phyloP scores from a whole-genome alignment of 37 sponge, comb jelly and placozoan genomes.

The Petrosia ficiformis region DNA sequence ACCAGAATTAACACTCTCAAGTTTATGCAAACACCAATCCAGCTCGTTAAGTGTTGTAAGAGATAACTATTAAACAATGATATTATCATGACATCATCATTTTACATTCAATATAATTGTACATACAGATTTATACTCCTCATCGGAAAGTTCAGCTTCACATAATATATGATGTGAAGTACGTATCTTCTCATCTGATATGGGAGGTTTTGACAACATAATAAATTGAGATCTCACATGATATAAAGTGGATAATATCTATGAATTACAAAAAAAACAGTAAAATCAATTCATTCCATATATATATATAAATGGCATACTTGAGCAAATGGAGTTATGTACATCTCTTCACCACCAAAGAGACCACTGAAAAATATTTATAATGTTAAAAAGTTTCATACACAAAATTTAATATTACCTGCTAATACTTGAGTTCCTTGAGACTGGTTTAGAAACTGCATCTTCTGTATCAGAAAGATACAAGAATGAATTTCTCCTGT shows the following conservation, averaged over 20 bases:
- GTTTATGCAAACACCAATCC: slow-evolving; percentile 87
- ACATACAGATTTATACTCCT: background rate
- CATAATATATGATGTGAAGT: background rate
- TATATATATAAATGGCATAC: slow-evolving; percentile 2
- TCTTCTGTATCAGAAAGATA: slow-evolving; percentile 44
- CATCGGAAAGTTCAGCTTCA: background rate
- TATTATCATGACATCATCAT: background rate
- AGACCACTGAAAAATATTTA: slow-evolving; percentile 5
- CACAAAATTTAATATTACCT: slow-evolving; percentile 2
- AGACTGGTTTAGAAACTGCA: slow-evolving; percentile 1
- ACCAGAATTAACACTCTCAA: slow-evolving; percentile 76
- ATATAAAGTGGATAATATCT: slow-evolving; percentile 63
- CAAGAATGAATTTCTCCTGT: slow-evolving; percentile 61
- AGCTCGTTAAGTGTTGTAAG: slow-evolving; percentile 57
- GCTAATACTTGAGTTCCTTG: slow-evolving; percentile 38
- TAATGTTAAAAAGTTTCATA: background rate
- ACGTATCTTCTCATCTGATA: background rate
- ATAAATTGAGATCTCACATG: slow-evolving; percentile 37
- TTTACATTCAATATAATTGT: no score
- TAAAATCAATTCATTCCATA: background rate
- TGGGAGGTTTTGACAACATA: slow-evolving; percentile 3
- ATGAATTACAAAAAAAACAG: background rate
- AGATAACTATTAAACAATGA: slow-evolving; percentile 27
- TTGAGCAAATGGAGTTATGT: slow-evolving; percentile 75
- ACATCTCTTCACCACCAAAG: slow-evolving; percentile 41